Evolutionary conservation across 2,113 vertebrate genomes (phyloP), one percentile per base, ranked within the genome.

Genomic region (Orcinus orca): DNA sequence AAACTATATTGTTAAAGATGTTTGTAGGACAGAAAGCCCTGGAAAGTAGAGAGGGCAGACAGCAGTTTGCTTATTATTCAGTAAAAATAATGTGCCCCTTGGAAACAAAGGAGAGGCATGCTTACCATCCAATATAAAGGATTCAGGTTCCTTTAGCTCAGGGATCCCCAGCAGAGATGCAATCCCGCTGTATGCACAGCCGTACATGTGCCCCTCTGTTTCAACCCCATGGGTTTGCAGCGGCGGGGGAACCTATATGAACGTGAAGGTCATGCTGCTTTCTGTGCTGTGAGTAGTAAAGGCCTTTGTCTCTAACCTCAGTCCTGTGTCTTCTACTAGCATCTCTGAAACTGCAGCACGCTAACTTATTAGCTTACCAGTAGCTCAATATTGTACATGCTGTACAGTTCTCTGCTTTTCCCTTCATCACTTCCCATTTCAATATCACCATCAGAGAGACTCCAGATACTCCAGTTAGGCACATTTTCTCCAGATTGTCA

Each of bases 141-240:
- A 90, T 36, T 71, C n/a, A 31, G 18, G 9, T 36, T 86, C n/a
- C 11, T 38, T 58, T 71, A 77, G 33, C 12, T 63, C 8, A 36
- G 55, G 71, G 31, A 44, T 68, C 8, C 41, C 70, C n/a, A 73
- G 13, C 3, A 80, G 7, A 38, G 25, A 25, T 36, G 1, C 20
- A 58, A 3, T 29, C 13, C 5, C 65, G 12, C 10, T 65, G 26
- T 6, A n/a, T 8, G 0, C 25, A 55, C 15, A 38, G 38, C 2
- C 60, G 33, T 12, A 58, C 0, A 1, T 8, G 13, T 89, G 5
- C 12, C 33, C 6, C 60, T 50, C 5, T 18, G 0, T 65, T 36
- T 65, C 31, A 53, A 0, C n/a, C 8, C 2, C 7, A 5, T 11
- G 53, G 55, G 10, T n/a, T 65, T 44, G 8, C 0, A 58, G 21